phyloP scores from a whole-genome alignment of 2,888 invertebrate genomes.

The Drosophila conformis region DNA sequence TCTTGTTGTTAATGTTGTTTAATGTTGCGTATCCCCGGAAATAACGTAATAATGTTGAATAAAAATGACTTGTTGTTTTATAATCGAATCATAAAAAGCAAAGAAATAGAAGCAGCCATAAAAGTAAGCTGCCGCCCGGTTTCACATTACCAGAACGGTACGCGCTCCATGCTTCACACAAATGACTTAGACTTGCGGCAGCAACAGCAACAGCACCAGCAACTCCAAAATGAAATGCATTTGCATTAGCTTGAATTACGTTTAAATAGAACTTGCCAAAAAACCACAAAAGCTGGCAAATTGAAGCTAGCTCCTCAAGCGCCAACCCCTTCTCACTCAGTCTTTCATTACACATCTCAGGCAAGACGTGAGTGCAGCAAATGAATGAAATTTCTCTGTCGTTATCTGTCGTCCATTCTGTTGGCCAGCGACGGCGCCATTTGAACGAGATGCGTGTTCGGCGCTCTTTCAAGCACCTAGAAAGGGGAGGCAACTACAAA shows the following conservation, averaged over 20 bases:
- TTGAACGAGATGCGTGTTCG: conserved; percentile 52
- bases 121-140: conserved; percentile 27
- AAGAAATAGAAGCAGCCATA: conserved; percentile 32
- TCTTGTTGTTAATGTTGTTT: conserved; percentile 6
- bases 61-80: conserved; percentile 74
- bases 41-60: conserved; percentile 75
- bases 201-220: conserved; percentile 9
- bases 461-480: background rate
- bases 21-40: conserved; percentile 57
- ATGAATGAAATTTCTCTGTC: conserved; percentile 53
- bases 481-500: conserved; percentile 19
- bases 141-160: conserved; percentile 37
- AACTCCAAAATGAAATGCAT: conserved; percentile 12
- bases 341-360: background rate
- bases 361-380: conserved; percentile 30
- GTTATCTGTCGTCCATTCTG: conserved; percentile 48
- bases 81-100: conserved; percentile 72
- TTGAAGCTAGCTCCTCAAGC: background rate
- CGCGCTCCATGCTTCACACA: conserved; percentile 49
- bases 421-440: conserved; percentile 32
- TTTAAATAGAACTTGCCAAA: conserved; percentile 20
- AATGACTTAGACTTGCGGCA: conserved; percentile 59
- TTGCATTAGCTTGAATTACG: conserved; percentile 27
- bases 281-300: conserved; percentile 26
- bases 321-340: background rate